Base-by-base conservation (phyloP, 1,140 invertebrate species). In the Leguminivora glycinivorella region DNA sequence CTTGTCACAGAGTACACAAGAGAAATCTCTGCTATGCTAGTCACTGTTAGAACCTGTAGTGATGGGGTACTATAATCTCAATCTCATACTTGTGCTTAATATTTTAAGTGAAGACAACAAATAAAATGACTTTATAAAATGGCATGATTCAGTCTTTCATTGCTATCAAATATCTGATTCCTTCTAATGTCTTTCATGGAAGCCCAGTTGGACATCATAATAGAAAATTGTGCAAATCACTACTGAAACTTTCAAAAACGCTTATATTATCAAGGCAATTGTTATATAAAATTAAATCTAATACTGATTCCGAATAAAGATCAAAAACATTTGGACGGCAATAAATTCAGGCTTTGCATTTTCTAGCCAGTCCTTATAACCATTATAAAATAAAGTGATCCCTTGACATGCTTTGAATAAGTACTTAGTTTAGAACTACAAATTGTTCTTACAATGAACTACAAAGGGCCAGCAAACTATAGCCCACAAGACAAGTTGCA, bases 111-210 rank as follows among this genome's bases (percentile, higher is more conserved):
- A 76, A 79, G 76, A 70, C 78, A 79, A 73, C 75, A 78, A 88
- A 85, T 88, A 91, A 89, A 63, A 85, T 77, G 79, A 77, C 58
- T 82, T 81, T 60, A 75, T 56, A 80, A 84, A 84, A 89, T 88
- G 82, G 80, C 82, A 85, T 84, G 77, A 79, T 74, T 91, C 87
- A 91, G 89, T 91, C 87, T 91, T 91, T 89, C 70, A 88, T 87
- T 90, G 83, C 72, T 67, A 75, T 68, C 56, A 72, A 73, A 22
- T 25, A 67, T 67, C 34, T 26, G 66, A 67, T 67, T 43, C 34
- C 38, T 67, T 34, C n/a, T 63, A 63, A 63, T 63, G 58, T 67
- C 19, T 38, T 43, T 67, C 25, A 38, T 67, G 66, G 66, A 67
- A 67, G 66, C 66, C 19, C 66, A 40, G 19, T 40, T 22, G 38